Percentiles rank a stretch among this genome's conserved stretches.
These are phyloP conservation scores for Eucriotettix oculatus DNA, from an alignment of 2,888 invertebrate genomes.

Conservation along the genomic window DNA sequence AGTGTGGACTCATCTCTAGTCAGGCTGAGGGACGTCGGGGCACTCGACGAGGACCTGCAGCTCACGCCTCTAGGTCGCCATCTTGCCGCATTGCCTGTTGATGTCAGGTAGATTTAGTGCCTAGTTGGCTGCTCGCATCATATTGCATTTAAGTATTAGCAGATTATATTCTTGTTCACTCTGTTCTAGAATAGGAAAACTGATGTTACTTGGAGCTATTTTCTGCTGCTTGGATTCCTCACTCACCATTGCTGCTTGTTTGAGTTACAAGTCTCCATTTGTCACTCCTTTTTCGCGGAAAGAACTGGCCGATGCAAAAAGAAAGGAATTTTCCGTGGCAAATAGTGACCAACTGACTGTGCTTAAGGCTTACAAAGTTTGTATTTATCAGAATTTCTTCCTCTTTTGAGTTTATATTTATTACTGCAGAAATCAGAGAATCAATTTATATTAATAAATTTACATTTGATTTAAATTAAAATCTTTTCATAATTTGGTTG, in stretches of 20 bases:
- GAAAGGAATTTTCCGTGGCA: conserved; percentile 56
- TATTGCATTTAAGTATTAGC: too few species aligned
- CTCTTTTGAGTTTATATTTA: too few species aligned
- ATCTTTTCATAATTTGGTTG: too few species aligned
- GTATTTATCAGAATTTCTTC: too few species aligned
- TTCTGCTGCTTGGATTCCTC: conserved; percentile 86
- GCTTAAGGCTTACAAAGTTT: conserved; percentile 60
- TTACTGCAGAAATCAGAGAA: too few species aligned
- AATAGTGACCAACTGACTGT: conserved; percentile 83
- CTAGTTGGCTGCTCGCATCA: too few species aligned
- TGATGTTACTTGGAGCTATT: conserved; percentile 81
- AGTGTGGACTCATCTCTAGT: conserved; percentile 51
- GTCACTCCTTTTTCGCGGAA: conserved; percentile 56
- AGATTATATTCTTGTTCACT: not conserved
- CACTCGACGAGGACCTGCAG: conserved; percentile 53
- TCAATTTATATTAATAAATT: too few species aligned
- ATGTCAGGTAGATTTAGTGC: conserved; percentile 32
- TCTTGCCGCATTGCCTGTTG: conserved; percentile 75
- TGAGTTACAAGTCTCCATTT: conserved; percentile 67
- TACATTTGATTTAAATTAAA: too few species aligned
- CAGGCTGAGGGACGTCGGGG: conserved; percentile 60
- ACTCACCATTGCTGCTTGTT: conserved; percentile 72
- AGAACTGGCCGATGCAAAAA: conserved; percentile 50
- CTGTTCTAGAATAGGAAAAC: conserved; percentile 60
- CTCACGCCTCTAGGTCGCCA: conserved; percentile 78